Evolutionary conservation across 2,888 invertebrate genomes (phyloP).

Genomic region (Endotricha flammealis): DNA sequence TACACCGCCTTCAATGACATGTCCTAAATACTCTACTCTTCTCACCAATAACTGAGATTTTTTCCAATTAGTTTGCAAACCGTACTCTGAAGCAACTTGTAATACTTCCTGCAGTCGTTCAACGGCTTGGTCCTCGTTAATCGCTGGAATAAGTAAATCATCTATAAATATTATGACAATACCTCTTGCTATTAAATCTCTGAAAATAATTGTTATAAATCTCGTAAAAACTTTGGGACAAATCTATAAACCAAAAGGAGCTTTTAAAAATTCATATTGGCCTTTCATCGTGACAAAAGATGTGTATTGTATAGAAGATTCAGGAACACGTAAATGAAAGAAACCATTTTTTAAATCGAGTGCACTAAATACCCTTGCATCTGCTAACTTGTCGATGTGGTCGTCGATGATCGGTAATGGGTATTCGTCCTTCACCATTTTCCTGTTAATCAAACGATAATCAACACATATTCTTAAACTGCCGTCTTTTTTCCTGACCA

Average conservation of each 20-base stretch:
- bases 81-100: constrained; percentile 14
- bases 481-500: constrained; percentile 22
- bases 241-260: constrained; percentile 47
- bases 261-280: constrained; percentile 44
- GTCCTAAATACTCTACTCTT: constrained; percentile 17
- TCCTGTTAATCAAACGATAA: constrained; percentile 39
- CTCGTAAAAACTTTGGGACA: constrained; percentile 38
- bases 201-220: constrained; percentile 31
- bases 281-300: constrained; percentile 40
- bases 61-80: constrained; percentile 15
- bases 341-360: constrained; percentile 39
- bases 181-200: constrained; percentile 20
- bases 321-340: constrained; percentile 35
- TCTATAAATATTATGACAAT: constrained; percentile 18
- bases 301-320: constrained; percentile 33
- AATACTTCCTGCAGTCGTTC: constrained; percentile 14
- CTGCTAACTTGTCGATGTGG: constrained; percentile 40
- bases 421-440: constrained; percentile 36
- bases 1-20: constrained; percentile 14
- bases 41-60: constrained; percentile 7
- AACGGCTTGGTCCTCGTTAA: constrained; percentile 13
- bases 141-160: constrained; percentile 16
- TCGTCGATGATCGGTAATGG: constrained; percentile 43
- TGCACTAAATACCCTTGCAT: constrained; percentile 19
- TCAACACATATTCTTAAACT: constrained; percentile 35